phyloP scores from a whole-genome alignment of 2,888 invertebrate genomes.

The Pollenia amentaria region DNA sequence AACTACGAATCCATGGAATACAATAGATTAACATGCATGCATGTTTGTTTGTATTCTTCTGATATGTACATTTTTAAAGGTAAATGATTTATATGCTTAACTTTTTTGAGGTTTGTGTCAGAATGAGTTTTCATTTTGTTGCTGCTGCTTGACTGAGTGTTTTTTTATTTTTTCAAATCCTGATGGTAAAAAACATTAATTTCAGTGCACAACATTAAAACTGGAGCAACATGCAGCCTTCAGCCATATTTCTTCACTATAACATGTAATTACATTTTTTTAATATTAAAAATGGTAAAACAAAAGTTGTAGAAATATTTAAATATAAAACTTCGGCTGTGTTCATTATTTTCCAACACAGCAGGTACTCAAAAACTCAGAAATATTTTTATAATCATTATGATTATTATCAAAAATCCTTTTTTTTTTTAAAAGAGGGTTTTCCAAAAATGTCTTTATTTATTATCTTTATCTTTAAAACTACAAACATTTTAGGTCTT shows the following conservation, averaged over 20 bases:
- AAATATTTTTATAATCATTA: conserved; percentile 11
- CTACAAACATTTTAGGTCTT: background rate
- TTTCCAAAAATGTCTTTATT: conserved; percentile 6
- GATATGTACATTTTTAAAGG: conserved; percentile 14
- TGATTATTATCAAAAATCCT: conserved; percentile 8
- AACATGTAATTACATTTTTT: conserved; percentile 26
- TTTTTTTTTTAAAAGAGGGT: background rate
- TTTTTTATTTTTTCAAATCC: conserved; percentile 33
- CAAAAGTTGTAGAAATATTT: background rate
- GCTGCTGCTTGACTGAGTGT: background rate
- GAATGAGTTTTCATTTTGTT: conserved; percentile 20
- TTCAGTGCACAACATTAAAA: conserved; percentile 36
- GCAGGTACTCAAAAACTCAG: conserved; percentile 4
- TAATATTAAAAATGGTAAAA: conserved; percentile 14
- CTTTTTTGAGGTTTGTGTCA: conserved; percentile 46
- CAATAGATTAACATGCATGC: conserved; percentile 10
- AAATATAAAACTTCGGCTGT: background rate
- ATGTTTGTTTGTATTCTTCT: conserved; percentile 4
- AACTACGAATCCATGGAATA: conserved; percentile 13
- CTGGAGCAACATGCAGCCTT: conserved; percentile 55
- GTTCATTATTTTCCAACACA: too few relatives aligned
- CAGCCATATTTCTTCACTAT: conserved; percentile 9
- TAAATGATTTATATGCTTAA: conserved; percentile 43
- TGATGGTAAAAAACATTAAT: conserved; percentile 24
- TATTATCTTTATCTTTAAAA: background rate